Conservation (phyloP, 2,888 invertebrate genomes). For the Euplagia quadripunctaria region DNA sequence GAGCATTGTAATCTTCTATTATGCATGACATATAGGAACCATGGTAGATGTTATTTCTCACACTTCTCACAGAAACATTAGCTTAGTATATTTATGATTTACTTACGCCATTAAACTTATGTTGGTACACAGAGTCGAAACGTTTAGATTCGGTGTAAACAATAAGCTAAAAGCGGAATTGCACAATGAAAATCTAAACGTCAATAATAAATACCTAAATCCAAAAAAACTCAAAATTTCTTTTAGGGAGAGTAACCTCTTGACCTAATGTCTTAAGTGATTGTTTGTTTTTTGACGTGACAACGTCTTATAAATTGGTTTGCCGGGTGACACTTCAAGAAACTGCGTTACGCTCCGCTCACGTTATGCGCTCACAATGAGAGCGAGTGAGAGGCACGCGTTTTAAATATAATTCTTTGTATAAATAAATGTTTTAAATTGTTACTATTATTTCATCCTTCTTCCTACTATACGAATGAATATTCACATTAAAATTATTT, state of each 20-base stretch:
- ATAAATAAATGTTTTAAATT: too few relatives aligned
- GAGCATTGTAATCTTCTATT: slow-evolving; percentile 20
- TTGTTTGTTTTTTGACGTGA: neutral
- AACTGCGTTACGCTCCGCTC: too few relatives aligned
- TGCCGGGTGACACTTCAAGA: too few relatives aligned
- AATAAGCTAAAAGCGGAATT: slow-evolving; percentile 23
- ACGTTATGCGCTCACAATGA: too few relatives aligned
- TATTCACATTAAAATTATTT: too few relatives aligned
- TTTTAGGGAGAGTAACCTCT: too few relatives aligned
- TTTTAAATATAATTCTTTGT: too few relatives aligned
- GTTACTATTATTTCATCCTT: too few relatives aligned
- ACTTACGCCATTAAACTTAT: slow-evolving; percentile 64
- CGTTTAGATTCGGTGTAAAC: slow-evolving; percentile 39
- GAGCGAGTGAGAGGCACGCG: too few relatives aligned
- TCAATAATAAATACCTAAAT: neutral
- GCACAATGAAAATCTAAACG: neutral
- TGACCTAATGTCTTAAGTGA: neutral
- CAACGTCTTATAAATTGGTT: too few relatives aligned
- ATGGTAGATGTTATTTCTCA: slow-evolving; percentile 54
- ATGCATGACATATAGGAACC: slow-evolving; percentile 34
- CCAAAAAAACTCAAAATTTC: neutral
- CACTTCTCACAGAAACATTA: slow-evolving; percentile 69
- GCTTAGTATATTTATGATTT: slow-evolving; percentile 60
- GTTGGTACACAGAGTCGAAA: slow-evolving; percentile 59
- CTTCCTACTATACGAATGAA: too few relatives aligned